Conservation (phyloP, 1,140 invertebrate genomes). For the Drosophila chauvacae region DNA sequence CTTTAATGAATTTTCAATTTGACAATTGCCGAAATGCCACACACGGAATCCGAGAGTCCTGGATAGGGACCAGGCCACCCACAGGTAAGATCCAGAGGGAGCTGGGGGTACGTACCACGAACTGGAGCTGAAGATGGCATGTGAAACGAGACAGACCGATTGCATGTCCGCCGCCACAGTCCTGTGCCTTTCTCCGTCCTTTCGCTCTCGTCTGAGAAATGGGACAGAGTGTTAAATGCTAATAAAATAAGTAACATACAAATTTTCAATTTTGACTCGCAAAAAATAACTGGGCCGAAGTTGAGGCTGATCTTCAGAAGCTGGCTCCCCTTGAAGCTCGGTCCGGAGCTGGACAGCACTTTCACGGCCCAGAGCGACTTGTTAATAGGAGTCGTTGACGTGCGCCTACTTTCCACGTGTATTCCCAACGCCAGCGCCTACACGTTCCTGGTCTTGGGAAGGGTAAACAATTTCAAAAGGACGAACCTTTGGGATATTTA, state of each 20-base stretch:
- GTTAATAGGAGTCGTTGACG: slow-evolving; percentile 73
- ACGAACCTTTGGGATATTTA: not conserved
- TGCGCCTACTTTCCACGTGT: slow-evolving; percentile 69
- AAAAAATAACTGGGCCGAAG: slow-evolving; percentile 61
- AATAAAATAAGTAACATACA: slow-evolving; percentile 84
- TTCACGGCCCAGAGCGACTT: slow-evolving; percentile 82
- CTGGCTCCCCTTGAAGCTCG: not conserved
- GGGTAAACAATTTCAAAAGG: not conserved
- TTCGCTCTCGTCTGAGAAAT: slow-evolving; percentile 41
- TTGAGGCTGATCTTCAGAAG: slow-evolving; percentile 29
- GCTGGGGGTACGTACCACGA: slow-evolving; percentile 1
- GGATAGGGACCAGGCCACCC: slow-evolving; percentile 55
- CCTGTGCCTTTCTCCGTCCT: slow-evolving; percentile 39
- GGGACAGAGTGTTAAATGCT: slow-evolving; percentile 72
- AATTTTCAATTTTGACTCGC: slow-evolving; percentile 71
- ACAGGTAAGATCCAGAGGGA: slow-evolving; percentile 16
- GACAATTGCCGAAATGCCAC: slow-evolving; percentile 79
- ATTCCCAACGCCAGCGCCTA: slow-evolving; percentile 49
- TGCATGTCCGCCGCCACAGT: slow-evolving; percentile 42
- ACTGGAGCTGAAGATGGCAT: slow-evolving; percentile 45
- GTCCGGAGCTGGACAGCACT: slow-evolving; percentile 60
- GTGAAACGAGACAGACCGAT: slow-evolving; percentile 22
- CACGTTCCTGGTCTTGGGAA: slow-evolving; percentile 34
- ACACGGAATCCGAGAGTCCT: slow-evolving; percentile 38
- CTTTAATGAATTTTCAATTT: slow-evolving; percentile 84